These are phyloP conservation scores for Ips typographus DNA, from an alignment of 1,140 invertebrate genomes.

Conservation along the genomic window DNA sequence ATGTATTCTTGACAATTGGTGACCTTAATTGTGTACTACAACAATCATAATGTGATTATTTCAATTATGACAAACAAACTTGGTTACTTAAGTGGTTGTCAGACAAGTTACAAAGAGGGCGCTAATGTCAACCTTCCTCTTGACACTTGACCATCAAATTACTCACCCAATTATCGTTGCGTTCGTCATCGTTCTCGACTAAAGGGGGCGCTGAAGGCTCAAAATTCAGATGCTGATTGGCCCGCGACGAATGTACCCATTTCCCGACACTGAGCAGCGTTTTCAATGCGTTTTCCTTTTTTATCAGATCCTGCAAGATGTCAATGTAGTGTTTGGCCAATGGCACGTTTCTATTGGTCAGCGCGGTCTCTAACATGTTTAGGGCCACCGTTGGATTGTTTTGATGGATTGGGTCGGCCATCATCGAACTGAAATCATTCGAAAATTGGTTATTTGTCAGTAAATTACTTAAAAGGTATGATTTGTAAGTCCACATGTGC, in stretches of 20 bases:
- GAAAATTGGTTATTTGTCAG: neutral
- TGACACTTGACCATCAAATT: neutral
- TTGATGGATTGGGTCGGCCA: slow-evolving; percentile 44
- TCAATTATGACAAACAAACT: too few species aligned
- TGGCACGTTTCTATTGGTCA: slow-evolving; percentile 46
- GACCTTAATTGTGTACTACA: too few species aligned
- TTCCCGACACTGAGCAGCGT: slow-evolving; percentile 42
- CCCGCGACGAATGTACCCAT: slow-evolving; percentile 35
- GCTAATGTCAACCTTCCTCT: neutral
- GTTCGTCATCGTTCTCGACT: slow-evolving; percentile 44
- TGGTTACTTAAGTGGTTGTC: too few species aligned
- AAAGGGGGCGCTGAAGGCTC: slow-evolving; percentile 50
- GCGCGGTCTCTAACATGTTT: slow-evolving; percentile 44
- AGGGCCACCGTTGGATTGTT: slow-evolving; percentile 42
- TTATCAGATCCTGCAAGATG: slow-evolving; percentile 43
- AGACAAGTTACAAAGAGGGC: too few species aligned
- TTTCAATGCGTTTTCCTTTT: slow-evolving; percentile 43
- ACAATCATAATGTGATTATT: neutral
- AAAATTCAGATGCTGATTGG: slow-evolving; percentile 39
- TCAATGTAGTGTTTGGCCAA: slow-evolving; percentile 48
- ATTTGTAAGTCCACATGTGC: neutral
- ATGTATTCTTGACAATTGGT: too few species aligned
- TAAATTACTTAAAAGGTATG: neutral
- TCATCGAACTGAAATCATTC: slow-evolving; percentile 43
- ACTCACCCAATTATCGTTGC: slow-evolving; percentile 44